Evolutionary conservation across 2,888 invertebrate genomes (phyloP).

Genomic region (Anticlea derivata): DNA sequence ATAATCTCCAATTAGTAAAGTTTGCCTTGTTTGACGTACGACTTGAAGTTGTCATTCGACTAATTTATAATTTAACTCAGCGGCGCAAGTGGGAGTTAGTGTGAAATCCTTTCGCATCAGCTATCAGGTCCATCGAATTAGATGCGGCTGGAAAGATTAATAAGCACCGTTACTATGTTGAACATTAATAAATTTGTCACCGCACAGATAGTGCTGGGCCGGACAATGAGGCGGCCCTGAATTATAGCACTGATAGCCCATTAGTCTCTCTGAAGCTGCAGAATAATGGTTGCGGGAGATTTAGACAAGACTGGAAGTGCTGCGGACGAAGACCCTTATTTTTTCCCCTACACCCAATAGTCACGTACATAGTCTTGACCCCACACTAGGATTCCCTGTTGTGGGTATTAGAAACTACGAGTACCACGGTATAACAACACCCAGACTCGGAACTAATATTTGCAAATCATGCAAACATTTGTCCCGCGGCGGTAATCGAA

Average conservation of each 20-base stretch:
- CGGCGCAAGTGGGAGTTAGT: constrained; percentile 1
- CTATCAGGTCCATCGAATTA: constrained; percentile 59
- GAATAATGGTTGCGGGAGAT: constrained; percentile 65
- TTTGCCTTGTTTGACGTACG: too few species aligned
- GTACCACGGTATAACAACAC: too few species aligned
- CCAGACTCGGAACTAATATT: too few species aligned
- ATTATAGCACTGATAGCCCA: constrained; percentile 74
- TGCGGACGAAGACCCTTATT: background rate
- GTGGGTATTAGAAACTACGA: too few species aligned
- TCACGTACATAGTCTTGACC: too few species aligned
- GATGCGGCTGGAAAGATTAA: constrained; percentile 60
- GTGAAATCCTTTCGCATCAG: constrained; percentile 23
- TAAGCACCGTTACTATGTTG: constrained; percentile 68
- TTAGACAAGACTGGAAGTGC: constrained; percentile 38
- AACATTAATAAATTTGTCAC: constrained; percentile 82
- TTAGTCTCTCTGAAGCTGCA: constrained; percentile 76
- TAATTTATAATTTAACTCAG: background rate
- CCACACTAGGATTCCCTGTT: too few species aligned
- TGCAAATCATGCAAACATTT: too few species aligned
- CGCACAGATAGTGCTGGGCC: constrained; percentile 74
- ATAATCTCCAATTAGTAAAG: too few species aligned
- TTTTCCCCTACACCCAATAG: too few species aligned
- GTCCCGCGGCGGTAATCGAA: too few species aligned
- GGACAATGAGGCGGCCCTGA: constrained; percentile 78
- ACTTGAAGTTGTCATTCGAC: too few species aligned